A percentile compares a stretch with the other conserved stretches of the same genome.
Evolutionary conservation across 2,797 vertebrate species (phyloP).

Genomic region (Melanotaenia trifasciata): DNA sequence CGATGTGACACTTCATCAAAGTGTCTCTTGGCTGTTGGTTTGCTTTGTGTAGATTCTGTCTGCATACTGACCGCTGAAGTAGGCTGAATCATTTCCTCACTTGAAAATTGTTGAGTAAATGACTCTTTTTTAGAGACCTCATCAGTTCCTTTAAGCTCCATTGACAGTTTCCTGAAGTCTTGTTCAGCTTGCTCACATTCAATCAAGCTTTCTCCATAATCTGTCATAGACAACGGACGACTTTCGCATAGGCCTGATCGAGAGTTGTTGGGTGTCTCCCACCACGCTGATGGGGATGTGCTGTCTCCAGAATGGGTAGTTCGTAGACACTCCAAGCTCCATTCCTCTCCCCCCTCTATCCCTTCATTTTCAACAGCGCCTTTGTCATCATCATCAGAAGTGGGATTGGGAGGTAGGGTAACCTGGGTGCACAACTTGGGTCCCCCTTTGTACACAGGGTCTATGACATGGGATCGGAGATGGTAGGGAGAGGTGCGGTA

Average conservation of each 20-base stretch:
- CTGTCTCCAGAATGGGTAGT: slow-evolving; percentile 32
- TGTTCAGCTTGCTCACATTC: slow-evolving; percentile 80
- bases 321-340: slow-evolving; percentile 72
- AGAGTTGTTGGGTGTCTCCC: slow-evolving; percentile 40
- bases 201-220: slow-evolving; percentile 80
- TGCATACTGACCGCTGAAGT: background rate
- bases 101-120: slow-evolving; percentile 16
- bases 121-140: slow-evolving; percentile 44
- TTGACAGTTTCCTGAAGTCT: slow-evolving; percentile 76
- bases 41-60: slow-evolving; percentile 9
- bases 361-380: slow-evolving; percentile 56
- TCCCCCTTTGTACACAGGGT: slow-evolving; percentile 72
- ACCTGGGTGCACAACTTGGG: slow-evolving; percentile 46
- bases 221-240: slow-evolving; percentile 66
- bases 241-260: slow-evolving; percentile 61
- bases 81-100: slow-evolving; percentile 23
- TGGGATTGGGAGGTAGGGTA: slow-evolving; percentile 34
- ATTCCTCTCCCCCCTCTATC: slow-evolving; percentile 68
- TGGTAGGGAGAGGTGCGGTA: slow-evolving; percentile 80
- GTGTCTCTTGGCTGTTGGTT: slow-evolving; percentile 46
- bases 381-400: slow-evolving; percentile 56
- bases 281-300: slow-evolving; percentile 33
- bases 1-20: slow-evolving; percentile 75
- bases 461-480: slow-evolving; percentile 74
- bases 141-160: slow-evolving; percentile 66